Evolutionary conservation across 92 coral and sea anemone species (phyloP).

Genomic region (Micromussa lordhowensis): DNA sequence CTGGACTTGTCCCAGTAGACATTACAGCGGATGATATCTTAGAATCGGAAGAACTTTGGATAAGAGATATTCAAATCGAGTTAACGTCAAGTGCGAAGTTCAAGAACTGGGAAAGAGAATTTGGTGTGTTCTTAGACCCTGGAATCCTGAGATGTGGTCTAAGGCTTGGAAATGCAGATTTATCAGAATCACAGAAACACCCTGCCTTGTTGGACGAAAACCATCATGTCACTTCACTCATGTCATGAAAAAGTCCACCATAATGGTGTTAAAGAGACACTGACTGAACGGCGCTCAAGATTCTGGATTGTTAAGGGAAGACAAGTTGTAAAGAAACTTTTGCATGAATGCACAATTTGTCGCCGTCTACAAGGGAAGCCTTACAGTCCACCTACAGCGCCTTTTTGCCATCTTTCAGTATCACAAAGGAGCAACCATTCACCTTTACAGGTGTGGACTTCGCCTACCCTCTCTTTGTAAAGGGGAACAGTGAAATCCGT

Average conservation of each 20-base stretch:
- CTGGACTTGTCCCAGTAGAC: not conserved
- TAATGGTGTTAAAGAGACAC: too few relatives aligned
- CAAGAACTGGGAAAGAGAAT: constrained; percentile 37
- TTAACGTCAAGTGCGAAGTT: not conserved
- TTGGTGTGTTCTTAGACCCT: constrained; percentile 51
- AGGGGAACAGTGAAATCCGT: too few relatives aligned
- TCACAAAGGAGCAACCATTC: constrained; percentile 35
- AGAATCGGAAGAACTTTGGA: not conserved
- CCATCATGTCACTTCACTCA: too few relatives aligned
- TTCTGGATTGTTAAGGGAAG: constrained; percentile 57
- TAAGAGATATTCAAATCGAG: not conserved
- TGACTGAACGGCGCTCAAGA: constrained; percentile 33
- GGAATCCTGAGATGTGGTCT: constrained; percentile 39
- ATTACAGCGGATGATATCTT: not conserved
- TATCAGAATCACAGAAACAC: not conserved
- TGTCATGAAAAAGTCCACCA: too few relatives aligned
- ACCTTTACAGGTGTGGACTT: constrained; percentile 50
- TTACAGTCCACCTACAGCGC: too few relatives aligned
- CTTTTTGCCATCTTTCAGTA: too few relatives aligned
- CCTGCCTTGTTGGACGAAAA: not conserved
- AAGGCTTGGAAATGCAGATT: not conserved
- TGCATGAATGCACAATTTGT: constrained; percentile 39
- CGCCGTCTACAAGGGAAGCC: too few relatives aligned
- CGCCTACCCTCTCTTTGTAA: constrained; percentile 50
- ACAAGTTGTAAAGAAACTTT: constrained; percentile 44